Evolutionary conservation across 2,888 invertebrate species (phyloP).

Genomic region (Dolomedes plantarius): DNA sequence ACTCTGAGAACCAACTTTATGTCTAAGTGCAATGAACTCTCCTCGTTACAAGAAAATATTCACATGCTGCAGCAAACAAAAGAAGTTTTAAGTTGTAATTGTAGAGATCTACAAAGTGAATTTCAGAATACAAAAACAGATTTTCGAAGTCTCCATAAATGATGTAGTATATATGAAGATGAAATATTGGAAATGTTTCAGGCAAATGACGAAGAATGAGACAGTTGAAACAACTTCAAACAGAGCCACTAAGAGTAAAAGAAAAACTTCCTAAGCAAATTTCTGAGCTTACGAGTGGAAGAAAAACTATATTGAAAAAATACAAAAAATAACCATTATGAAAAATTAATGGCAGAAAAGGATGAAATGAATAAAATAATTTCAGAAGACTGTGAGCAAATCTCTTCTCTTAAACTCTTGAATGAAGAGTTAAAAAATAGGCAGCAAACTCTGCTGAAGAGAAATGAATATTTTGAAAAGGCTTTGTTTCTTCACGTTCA

Average conservation of each 20-base stretch:
- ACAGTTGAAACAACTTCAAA: neutral
- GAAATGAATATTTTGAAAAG: slow-evolving; percentile 21
- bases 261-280: neutral
- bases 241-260: neutral
- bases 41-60: neutral
- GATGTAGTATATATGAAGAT: slow-evolving; percentile 32
- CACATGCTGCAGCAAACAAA: neutral
- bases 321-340: neutral
- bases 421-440: neutral
- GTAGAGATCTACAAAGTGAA: neutral
- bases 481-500: slow-evolving; percentile 15
- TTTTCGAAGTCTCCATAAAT: slow-evolving; percentile 10
- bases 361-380: neutral
- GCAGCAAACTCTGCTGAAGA: neutral
- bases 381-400: neutral
- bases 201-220: neutral
- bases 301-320: neutral
- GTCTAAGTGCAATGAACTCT: neutral
- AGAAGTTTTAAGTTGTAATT: neutral
- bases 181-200: neutral
- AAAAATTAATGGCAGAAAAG: neutral
- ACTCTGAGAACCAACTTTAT: neutral
- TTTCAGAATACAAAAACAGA: slow-evolving; percentile 26
- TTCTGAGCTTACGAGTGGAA: neutral
- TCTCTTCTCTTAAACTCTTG: neutral